Evolutionary conservation across 2,888 invertebrate genomes (phyloP).

Genomic region (Podabrus alpinus): DNA sequence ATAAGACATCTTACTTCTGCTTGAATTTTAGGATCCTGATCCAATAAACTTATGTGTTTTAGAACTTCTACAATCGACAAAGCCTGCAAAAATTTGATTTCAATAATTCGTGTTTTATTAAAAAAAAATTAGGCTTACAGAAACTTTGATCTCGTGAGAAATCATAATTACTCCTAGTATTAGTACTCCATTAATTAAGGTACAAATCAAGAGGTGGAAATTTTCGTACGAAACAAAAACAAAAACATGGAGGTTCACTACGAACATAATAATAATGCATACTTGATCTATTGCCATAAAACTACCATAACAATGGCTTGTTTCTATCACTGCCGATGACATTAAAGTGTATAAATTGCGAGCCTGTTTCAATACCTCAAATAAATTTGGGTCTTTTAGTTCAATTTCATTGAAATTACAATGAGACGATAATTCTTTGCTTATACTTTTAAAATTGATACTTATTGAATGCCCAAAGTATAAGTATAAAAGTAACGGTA

Average conservation of each 20-base stretch:
- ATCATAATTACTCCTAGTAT: constrained; percentile 30
- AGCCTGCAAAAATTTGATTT: background rate
- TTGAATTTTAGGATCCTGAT: constrained; percentile 34
- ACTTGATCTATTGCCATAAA: constrained; percentile 40
- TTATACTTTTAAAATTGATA: constrained; percentile 33
- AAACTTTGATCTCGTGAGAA: constrained; percentile 35
- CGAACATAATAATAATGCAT: constrained; percentile 34
- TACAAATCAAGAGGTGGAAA: constrained; percentile 30
- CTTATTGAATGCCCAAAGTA: constrained; percentile 34
- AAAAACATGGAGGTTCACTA: constrained; percentile 35
- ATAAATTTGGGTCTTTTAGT: constrained; percentile 22
- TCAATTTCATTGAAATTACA: constrained; percentile 20
- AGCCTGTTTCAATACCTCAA: constrained; percentile 27
- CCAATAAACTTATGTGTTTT: background rate
- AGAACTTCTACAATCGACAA: background rate
- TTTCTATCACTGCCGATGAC: constrained; percentile 32
- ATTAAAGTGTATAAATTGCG: constrained; percentile 36
- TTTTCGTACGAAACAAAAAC: constrained; percentile 19
- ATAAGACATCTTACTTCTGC: constrained; percentile 36
- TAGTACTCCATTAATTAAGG: constrained; percentile 30
- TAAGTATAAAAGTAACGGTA: constrained; percentile 36
- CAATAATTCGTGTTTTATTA: background rate
- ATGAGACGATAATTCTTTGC: constrained; percentile 21
- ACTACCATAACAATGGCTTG: constrained; percentile 37
- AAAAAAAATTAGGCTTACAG: constrained; percentile 20